Conservation (phyloP, 2,113 vertebrate genomes). For the Lethenteron camtschaticum region DNA sequence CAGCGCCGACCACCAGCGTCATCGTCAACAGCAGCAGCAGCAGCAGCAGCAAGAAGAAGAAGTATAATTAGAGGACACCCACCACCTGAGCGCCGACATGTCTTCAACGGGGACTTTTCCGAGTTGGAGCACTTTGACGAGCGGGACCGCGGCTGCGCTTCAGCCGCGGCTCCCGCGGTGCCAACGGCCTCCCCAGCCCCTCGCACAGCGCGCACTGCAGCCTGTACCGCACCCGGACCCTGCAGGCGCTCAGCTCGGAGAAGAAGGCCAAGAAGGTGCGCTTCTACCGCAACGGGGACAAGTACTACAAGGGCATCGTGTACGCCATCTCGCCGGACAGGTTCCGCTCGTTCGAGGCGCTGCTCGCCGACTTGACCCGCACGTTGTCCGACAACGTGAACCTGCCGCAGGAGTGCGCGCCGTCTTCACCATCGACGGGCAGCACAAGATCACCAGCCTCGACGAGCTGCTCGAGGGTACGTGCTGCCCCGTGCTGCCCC, state of each 20-base stretch:
- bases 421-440: slow-evolving; percentile 68
- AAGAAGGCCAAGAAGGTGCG: slow-evolving; percentile 95
- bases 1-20: too few species aligned
- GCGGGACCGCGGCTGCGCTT: slow-evolving; percentile 74
- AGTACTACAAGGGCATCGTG: slow-evolving; percentile 91
- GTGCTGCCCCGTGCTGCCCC: slow-evolving; percentile 9
- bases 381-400: slow-evolving; percentile 86
- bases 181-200: slow-evolving; percentile 75
- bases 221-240: slow-evolving; percentile 77
- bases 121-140: slow-evolving; percentile 96
- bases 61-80: too few species aligned
- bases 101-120: slow-evolving; percentile 39
- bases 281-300: slow-evolving; percentile 92
- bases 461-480: slow-evolving; percentile 86
- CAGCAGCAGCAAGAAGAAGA: too few species aligned
- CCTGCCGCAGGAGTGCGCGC: slow-evolving; percentile 78
- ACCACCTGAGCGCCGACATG: slow-evolving; percentile 16
- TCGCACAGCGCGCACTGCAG: slow-evolving; percentile 98
- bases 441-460: slow-evolving; percentile 47
- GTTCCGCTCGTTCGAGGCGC: slow-evolving; percentile 69
- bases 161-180: slow-evolving; percentile 43
- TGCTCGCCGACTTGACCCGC: slow-evolving; percentile 82
- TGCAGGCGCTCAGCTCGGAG: slow-evolving; percentile 70
- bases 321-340: slow-evolving; percentile 86
- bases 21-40: too few species aligned